Evolutionary conservation across 2,113 vertebrate species (phyloP).

Genomic region (Albula glossodonta): DNA sequence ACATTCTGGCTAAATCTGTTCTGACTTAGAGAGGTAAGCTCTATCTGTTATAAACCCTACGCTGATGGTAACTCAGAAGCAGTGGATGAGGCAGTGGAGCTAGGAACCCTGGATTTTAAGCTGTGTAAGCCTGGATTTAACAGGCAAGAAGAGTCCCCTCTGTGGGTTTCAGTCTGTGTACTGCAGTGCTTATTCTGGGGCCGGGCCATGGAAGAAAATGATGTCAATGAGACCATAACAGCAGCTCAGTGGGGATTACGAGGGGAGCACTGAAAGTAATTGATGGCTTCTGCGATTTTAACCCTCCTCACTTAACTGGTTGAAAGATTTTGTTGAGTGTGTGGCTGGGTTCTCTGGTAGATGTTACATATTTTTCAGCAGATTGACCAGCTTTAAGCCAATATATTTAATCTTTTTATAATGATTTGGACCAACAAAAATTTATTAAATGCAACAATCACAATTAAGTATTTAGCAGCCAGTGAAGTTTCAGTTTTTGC

Average conservation of each 20-base stretch:
- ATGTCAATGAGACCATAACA: neutral
- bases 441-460: too few relatives aligned
- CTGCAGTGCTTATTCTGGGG: neutral
- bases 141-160: neutral
- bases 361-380: neutral
- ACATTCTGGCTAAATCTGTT: neutral
- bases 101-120: neutral
- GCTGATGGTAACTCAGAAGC: neutral
- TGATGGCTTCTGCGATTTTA: slow-evolving; percentile 62
- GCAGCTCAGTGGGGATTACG: slow-evolving; percentile 33
- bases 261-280: slow-evolving; percentile 57
- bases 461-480: too few relatives aligned
- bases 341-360: neutral
- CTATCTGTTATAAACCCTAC: neutral
- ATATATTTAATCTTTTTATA: neutral
- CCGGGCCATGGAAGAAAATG: neutral
- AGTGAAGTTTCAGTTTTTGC: too few relatives aligned
- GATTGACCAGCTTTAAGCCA: too few relatives aligned
- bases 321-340: neutral
- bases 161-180: neutral
- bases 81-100: neutral
- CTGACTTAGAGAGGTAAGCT: neutral
- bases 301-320: slow-evolving; percentile 26
- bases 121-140: neutral
- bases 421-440: too few relatives aligned